Evolutionary conservation across 2,797 vertebrate genomes (phyloP).

Genomic region (Serranus cabrilla): DNA sequence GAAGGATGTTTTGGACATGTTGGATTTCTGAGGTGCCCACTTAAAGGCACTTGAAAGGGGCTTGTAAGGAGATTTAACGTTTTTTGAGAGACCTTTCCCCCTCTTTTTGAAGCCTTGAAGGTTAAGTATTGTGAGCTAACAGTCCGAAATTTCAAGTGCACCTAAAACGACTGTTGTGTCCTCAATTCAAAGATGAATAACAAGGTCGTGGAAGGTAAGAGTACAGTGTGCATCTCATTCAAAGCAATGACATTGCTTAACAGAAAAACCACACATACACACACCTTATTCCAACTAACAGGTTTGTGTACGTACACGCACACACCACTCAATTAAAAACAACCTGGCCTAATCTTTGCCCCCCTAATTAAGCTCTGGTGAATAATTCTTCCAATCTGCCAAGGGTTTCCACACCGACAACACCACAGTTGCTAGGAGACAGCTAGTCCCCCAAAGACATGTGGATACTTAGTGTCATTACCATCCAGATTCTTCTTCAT

Average conservation of each 20-base stretch:
- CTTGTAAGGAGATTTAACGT: conserved; percentile 2
- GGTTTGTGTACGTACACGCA: conserved; percentile 16
- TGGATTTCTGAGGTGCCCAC: not conserved
- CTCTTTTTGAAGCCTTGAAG: conserved; percentile 7
- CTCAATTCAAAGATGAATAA: conserved; percentile 20
- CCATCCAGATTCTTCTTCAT: conserved; percentile 58
- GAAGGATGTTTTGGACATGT: not conserved
- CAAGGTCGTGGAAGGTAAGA: not conserved
- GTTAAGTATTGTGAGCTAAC: conserved; percentile 16
- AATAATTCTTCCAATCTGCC: conserved; percentile 56
- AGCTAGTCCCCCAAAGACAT: conserved; percentile 40
- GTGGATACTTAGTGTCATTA: conserved; percentile 65
- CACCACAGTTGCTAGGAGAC: conserved; percentile 78
- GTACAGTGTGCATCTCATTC: not conserved
- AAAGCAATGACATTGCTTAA: conserved; percentile 10
- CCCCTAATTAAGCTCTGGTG: conserved; percentile 75
- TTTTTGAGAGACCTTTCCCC: conserved; percentile 4
- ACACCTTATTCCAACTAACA: conserved; percentile 2
- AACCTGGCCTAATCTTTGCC: conserved; percentile 68
- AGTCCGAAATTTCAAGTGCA: not conserved
- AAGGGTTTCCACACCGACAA: conserved; percentile 45
- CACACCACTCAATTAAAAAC: conserved; percentile 63
- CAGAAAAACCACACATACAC: not conserved
- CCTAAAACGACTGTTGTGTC: conserved; percentile 7
- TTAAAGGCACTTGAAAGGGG: not conserved